These are phyloP conservation scores for Temnopleurus reevesii DNA, from an alignment of 53 echinoderm and acorn worm species.

Conservation along the genomic window DNA sequence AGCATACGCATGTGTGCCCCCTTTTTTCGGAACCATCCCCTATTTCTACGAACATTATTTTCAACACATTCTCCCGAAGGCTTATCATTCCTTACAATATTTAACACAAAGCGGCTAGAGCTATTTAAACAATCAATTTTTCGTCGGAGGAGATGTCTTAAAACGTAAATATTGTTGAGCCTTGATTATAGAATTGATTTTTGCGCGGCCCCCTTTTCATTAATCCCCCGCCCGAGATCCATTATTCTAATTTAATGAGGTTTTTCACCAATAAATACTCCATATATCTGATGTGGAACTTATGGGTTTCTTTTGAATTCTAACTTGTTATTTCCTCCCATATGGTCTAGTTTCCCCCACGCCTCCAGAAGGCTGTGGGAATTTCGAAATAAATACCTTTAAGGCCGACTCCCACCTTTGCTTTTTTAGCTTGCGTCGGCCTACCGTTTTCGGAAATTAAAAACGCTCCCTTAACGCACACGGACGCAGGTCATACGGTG, in stretches of 20 bases:
- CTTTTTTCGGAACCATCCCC: no score
- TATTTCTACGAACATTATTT: no score
- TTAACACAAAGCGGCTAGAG: background rate
- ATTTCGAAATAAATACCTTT: background rate
- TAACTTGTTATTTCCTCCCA: background rate
- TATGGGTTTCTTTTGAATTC: background rate
- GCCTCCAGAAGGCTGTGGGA: background rate
- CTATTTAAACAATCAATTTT: background rate
- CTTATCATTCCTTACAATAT: no score
- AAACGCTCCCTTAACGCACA: no score
- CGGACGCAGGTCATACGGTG: no score
- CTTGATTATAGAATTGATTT: background rate
- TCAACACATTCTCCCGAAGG: no score
- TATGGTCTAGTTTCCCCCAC: background rate
- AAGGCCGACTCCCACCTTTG: no score
- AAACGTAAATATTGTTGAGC: background rate
- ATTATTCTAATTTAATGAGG: background rate
- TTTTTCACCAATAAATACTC: background rate
- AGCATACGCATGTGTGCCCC: no score
- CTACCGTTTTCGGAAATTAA: no score
- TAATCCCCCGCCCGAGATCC: background rate
- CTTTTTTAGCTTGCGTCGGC: no score
- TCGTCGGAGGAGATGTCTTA: background rate
- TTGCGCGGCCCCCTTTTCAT: slow-evolving; percentile 2
- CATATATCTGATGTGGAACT: background rate